phyloP scores from a whole-genome alignment of 2,113 vertebrate species.

The Caretta caretta region DNA sequence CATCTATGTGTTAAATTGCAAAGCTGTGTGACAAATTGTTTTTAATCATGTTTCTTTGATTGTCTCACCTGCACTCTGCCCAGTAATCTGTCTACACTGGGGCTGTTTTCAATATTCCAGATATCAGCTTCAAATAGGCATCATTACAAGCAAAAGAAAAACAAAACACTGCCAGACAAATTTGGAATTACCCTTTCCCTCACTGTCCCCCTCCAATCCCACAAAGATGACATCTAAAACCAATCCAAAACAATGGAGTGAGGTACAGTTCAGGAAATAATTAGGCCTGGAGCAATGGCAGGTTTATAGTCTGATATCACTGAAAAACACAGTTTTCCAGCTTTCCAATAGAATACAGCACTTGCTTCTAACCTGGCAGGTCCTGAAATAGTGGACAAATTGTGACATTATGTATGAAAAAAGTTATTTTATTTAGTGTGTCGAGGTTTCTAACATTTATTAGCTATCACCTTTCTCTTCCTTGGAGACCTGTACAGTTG shows the following conservation, averaged over 20 bases:
- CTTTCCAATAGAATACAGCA: background rate
- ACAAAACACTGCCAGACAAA: background rate
- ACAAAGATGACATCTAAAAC: background rate
- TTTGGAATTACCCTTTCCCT: background rate
- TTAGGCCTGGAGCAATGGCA: background rate
- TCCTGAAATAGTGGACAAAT: background rate
- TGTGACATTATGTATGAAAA: background rate
- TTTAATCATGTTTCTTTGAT: background rate
- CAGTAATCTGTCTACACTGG: background rate
- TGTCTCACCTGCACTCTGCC: background rate
- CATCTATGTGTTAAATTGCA: background rate
- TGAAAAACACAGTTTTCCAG: background rate
- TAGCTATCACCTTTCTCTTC: background rate
- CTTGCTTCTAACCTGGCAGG: background rate
- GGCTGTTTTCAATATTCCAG: background rate
- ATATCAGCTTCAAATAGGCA: background rate
- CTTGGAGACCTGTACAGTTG: background rate
- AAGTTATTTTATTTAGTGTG: background rate
- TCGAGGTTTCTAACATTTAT: background rate
- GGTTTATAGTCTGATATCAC: background rate
- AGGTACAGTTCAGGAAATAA: background rate
- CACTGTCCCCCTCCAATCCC: background rate
- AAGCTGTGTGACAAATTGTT: background rate
- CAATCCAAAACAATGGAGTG: background rate
- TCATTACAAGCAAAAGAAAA: background rate